Conservation (phyloP, 2,888 invertebrate species). For the Mesochorus sp. region DNA sequence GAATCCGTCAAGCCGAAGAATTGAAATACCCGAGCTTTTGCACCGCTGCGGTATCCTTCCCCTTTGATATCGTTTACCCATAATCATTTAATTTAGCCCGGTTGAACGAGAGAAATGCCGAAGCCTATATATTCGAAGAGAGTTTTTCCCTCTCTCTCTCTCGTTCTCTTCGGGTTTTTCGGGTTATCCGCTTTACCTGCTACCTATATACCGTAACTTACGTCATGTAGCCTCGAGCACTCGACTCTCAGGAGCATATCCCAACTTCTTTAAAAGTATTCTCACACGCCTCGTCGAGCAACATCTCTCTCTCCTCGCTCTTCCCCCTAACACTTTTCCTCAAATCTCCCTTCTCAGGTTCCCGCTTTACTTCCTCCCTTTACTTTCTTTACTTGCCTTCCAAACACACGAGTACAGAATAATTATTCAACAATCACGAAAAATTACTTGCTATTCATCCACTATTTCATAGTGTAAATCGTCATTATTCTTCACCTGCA, state of each 20-base stretch:
- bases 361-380: not conserved
- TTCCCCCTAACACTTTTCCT: not conserved
- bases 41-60: slow-evolving; percentile 62
- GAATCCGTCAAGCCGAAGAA: slow-evolving; percentile 82
- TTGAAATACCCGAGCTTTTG: slow-evolving; percentile 78
- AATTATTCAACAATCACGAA: too few relatives aligned
- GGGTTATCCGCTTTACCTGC: slow-evolving; percentile 13
- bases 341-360: not conserved
- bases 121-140: slow-evolving; percentile 55
- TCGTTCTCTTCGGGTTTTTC: not conserved
- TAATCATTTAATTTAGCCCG: slow-evolving; percentile 81
- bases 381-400: too few relatives aligned
- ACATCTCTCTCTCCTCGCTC: slow-evolving; percentile 4
- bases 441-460: too few relatives aligned
- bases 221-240: slow-evolving; percentile 57
- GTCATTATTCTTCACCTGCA: too few relatives aligned
- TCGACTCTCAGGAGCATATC: slow-evolving; percentile 64
- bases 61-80: slow-evolving; percentile 82
- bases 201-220: slow-evolving; percentile 6
- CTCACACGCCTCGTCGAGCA: slow-evolving; percentile 61
- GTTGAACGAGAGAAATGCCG: slow-evolving; percentile 49
- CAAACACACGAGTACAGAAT: too few relatives aligned
- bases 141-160: not conserved
- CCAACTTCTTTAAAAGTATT: slow-evolving; percentile 70
- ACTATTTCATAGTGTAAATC: too few relatives aligned